Evolutionary conservation across 2,797 vertebrate genomes (phyloP), one percentile per base, ranked within the genome.

Genomic region (Melanotaenia parkinsoni): DNA sequence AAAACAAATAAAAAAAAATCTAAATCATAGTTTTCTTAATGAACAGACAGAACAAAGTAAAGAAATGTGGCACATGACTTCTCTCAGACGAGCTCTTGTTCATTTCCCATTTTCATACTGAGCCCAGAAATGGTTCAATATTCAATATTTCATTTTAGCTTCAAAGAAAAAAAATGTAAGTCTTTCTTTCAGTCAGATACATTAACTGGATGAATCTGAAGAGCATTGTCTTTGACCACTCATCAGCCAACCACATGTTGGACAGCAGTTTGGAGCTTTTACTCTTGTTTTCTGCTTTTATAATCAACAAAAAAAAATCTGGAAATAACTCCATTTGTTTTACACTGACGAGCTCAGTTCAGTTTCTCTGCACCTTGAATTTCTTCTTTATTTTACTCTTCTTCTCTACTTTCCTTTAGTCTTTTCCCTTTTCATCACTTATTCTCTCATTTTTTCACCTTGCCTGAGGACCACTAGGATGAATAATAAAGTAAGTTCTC

Each of bases 401-500:
- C 5, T 3, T 26, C 24, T 18, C n/a, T 20, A 3, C 28, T 68
- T 12, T 18, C 11, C 26, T 56, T 53, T 38, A 6, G 24, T 54
- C 30, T 30, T 28, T 28, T 20, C 51, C 12, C 26, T 37, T 51
- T 30, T 32, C 12, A 64, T 54, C 69, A 45, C 85, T 70, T 30
- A 13, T 64, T 70, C 33, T 76, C 70, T 76, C 32, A 12, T 80
- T 67, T 75, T n/a, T 37, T 67, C 58, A 63, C 73, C 62, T 72
- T 59, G 74, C 83, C 70, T 1, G 13, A 78, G 82, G 56, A 58
- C 64, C 80, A 70, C 63, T 67, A 18, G 65, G 56, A 70, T 68
- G 70, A 70, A 76, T 77, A 79, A 86, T 77, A 72, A 88, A 74
- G 74, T 24, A 76, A 58, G 70, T 68, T 32, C 13, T 58, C 62